These are phyloP conservation scores for Drosophila kikkawai DNA, from an alignment of 1,140 invertebrate genomes.

Conservation along the genomic window DNA sequence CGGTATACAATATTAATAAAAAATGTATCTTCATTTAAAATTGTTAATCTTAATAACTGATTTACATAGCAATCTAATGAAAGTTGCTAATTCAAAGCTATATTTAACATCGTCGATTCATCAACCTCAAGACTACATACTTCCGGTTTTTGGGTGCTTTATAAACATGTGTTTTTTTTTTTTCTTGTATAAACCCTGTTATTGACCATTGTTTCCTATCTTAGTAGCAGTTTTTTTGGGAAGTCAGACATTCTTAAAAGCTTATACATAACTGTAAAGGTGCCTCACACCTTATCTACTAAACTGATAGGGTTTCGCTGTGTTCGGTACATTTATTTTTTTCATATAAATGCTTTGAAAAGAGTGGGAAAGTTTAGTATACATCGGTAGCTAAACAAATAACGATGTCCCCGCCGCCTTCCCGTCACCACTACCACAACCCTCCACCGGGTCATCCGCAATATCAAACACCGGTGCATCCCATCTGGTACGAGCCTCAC, in stretches of 20 bases:
- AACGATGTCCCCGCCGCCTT: conserved; percentile 22
- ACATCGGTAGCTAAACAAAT: conserved; percentile 4
- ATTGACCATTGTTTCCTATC: background rate
- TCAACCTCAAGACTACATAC: background rate
- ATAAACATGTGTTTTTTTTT: background rate
- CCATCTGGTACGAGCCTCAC: conserved; percentile 26
- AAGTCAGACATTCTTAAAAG: conserved; percentile 4
- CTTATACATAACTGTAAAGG: background rate
- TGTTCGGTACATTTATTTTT: background rate
- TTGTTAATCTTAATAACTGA: too few relatives aligned
- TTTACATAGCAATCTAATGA: too few relatives aligned
- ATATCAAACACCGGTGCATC: conserved; percentile 29
- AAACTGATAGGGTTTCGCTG: background rate
- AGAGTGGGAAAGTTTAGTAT: background rate
- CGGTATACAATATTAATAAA: background rate
- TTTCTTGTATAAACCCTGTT: background rate
- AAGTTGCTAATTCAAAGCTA: background rate
- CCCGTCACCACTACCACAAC: conserved; percentile 20
- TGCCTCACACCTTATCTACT: conserved; percentile 8
- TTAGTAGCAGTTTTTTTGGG: background rate
- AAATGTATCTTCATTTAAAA: too few relatives aligned
- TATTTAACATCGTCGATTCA: background rate
- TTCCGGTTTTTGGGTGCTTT: background rate
- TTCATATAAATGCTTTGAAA: conserved; percentile 16
- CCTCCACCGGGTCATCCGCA: conserved; percentile 23